A percentile compares a stretch with the other conserved stretches of the same genome.
Conservation (phyloP, 1,140 invertebrate genomes). For the Eupeodes corollae region DNA sequence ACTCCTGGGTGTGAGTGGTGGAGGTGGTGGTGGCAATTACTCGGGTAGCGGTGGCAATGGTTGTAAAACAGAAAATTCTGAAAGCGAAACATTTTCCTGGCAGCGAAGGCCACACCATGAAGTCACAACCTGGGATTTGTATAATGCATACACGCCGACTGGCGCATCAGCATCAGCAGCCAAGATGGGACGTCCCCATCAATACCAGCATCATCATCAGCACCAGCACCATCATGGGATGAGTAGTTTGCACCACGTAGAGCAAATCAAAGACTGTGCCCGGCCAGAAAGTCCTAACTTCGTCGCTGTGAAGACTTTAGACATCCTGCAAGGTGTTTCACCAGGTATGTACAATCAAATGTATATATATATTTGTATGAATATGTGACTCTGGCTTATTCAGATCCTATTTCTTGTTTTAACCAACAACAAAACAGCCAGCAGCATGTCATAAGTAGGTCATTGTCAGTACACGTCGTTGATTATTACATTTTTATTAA, state of each 20-base stretch:
- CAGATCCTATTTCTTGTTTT: too few relatives aligned
- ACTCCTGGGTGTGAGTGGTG: background rate
- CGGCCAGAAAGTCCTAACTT: constrained; percentile 13
- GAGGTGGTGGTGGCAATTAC: too few relatives aligned
- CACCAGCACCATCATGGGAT: constrained; percentile 8
- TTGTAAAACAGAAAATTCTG: background rate
- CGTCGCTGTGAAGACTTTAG: constrained; percentile 30
- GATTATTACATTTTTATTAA: too few relatives aligned
- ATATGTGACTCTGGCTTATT: too few relatives aligned
- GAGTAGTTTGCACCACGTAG: too few relatives aligned
- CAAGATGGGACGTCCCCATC: background rate
- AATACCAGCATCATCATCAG: constrained; percentile 10
- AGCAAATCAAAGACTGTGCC: background rate
- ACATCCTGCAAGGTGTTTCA: constrained; percentile 32
- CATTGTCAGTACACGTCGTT: too few relatives aligned
- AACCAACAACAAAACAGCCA: too few relatives aligned
- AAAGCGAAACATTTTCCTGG: constrained; percentile 3
- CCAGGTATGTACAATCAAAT: constrained; percentile 17
- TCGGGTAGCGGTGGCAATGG: too few relatives aligned
- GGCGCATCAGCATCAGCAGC: too few relatives aligned
- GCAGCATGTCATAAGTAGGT: too few relatives aligned
- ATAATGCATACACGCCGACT: constrained; percentile 20
- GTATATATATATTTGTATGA: background rate
- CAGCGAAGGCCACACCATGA: constrained; percentile 7
- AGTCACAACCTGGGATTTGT: background rate